A percentile compares a stretch with the other conserved stretches of the same genome.
phyloP scores from a whole-genome alignment of 2,113 vertebrate species.

The Corydoras sp. region DNA sequence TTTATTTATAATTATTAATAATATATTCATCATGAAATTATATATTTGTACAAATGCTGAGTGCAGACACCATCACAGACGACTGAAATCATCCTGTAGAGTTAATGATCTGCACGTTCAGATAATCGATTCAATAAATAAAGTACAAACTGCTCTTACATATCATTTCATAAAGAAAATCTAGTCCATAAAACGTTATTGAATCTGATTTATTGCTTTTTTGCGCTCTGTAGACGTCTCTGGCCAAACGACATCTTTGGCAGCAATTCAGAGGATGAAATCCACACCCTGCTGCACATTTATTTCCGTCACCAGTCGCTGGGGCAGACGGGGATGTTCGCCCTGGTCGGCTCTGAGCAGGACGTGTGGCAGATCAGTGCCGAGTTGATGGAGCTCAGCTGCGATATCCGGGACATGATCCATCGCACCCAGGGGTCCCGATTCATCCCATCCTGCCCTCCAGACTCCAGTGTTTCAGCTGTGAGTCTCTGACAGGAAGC shows the following conservation, averaged over 20 bases:
- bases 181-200: neutral
- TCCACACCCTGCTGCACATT: constrained; percentile 95
- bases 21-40: no score
- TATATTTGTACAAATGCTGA: no score
- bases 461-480: constrained; percentile 86
- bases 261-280: constrained; percentile 85
- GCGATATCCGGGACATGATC: constrained; percentile 97
- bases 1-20: no score
- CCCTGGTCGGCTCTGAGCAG: constrained; percentile 92
- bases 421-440: constrained; percentile 90
- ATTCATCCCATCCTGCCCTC: constrained; percentile 86
- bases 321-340: constrained; percentile 94
- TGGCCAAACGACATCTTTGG: constrained; percentile 96
- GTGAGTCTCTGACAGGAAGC: constrained; percentile 96
- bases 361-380: constrained; percentile 90
- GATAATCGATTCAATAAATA: no score
- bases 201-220: neutral
- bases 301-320: constrained; percentile 97
- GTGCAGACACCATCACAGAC: no score
- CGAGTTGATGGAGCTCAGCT: constrained; percentile 93
- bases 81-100: no score
- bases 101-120: no score
- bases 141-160: no score
- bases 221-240: constrained; percentile 70
- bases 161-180: neutral